Evolutionary conservation across 2,797 vertebrate genomes (phyloP).

Genomic region (Myioborus miniatus): DNA sequence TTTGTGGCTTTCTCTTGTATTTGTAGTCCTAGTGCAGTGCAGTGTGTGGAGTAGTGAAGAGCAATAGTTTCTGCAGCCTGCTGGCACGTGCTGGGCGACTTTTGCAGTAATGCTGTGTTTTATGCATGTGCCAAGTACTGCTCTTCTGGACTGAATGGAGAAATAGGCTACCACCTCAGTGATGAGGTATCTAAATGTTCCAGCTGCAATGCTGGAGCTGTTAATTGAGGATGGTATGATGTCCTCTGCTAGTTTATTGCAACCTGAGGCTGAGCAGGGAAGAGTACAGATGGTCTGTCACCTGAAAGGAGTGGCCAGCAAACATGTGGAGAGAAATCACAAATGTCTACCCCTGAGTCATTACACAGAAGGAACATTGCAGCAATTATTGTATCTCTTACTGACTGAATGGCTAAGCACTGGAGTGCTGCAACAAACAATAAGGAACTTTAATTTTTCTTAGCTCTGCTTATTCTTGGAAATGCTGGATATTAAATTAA

Average conservation of each 20-base stretch:
- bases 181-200: not conserved
- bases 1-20: not conserved
- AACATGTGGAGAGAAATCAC: rapidly evolving
- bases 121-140: not conserved
- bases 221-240: not conserved
- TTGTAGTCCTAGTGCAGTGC: not conserved
- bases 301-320: not conserved
- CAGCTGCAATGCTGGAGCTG: not conserved
- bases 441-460: not conserved
- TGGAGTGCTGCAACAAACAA: not conserved
- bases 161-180: not conserved
- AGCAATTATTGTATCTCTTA: not conserved
- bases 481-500: constrained; percentile 8
- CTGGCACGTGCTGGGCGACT: not conserved
- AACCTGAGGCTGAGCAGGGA: not conserved
- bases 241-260: not conserved
- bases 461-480: not conserved
- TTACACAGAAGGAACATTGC: not conserved
- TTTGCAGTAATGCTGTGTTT: not conserved
- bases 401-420: not conserved
- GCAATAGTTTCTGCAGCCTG: not conserved
- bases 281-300: not conserved
- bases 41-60: not conserved
- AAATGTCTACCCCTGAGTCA: not conserved
- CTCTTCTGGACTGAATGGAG: not conserved